Percentiles rank a stretch among this genome's conserved stretches.
phyloP scores from a whole-genome alignment of 1,140 invertebrate genomes.

The Euborellia annulipes region DNA sequence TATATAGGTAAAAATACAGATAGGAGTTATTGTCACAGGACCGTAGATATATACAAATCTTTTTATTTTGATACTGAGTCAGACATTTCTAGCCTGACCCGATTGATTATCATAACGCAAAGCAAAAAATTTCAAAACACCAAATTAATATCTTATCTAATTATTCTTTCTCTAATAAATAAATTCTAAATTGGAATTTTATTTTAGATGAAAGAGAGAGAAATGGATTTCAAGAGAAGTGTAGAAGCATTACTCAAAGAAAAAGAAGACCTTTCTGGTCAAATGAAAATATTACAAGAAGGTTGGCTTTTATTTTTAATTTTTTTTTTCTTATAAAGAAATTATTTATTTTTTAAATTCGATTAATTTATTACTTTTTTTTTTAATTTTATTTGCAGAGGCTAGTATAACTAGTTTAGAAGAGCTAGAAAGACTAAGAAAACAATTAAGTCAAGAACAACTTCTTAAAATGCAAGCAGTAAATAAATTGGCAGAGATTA shows the following conservation, averaged over 20 bases:
- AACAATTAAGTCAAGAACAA: conserved; percentile 77
- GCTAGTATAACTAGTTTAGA: conserved; percentile 32
- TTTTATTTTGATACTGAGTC: no score
- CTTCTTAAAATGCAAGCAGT: conserved; percentile 83
- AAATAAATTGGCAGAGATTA: conserved; percentile 92
- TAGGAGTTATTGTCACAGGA: no score
- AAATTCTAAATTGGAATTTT: background rate
- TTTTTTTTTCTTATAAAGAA: no score
- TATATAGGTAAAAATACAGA: no score
- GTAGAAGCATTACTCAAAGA: conserved; percentile 49
- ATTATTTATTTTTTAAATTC: no score
- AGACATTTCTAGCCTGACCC: no score
- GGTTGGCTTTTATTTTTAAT: no score
- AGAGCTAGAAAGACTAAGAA: conserved; percentile 68
- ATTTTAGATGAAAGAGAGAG: conserved; percentile 50
- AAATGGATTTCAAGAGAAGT: conserved; percentile 44
- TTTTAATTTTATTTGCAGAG: conserved; percentile 10
- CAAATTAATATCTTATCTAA: no score
- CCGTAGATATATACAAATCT: no score
- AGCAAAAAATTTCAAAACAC: no score
- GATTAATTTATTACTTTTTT: background rate
- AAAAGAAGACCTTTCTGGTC: conserved; percentile 45
- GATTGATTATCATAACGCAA: no score
- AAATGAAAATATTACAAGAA: conserved; percentile 36
- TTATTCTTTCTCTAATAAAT: no score